phyloP scores from a whole-genome alignment of 2,888 invertebrate genomes.

The Drosophila nr. perissopoda region DNA sequence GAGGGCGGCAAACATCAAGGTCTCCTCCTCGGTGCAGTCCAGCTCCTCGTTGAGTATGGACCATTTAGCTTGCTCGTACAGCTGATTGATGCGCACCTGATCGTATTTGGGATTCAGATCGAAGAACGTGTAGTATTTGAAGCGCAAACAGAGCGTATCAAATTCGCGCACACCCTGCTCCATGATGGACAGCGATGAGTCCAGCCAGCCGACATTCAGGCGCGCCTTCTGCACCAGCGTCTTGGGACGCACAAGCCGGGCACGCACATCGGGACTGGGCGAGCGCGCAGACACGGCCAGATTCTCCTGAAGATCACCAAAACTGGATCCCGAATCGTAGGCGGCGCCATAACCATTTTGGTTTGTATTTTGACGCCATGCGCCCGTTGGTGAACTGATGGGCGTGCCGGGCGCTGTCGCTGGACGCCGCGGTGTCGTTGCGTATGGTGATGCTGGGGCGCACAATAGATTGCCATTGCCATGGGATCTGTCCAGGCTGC shows the following conservation, averaged over 20 bases:
- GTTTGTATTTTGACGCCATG: constrained; percentile 81
- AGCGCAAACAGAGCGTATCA: constrained; percentile 95
- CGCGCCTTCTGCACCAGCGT: constrained; percentile 95
- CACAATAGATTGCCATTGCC: constrained; percentile 85
- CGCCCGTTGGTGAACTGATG: constrained; percentile 90
- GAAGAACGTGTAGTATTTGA: constrained; percentile 99
- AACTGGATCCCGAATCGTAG: constrained; percentile 84
- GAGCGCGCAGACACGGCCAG: constrained; percentile 94
- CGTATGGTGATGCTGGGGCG: constrained; percentile 86
- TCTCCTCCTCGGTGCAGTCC: constrained; percentile 99
- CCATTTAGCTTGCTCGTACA: constrained; percentile 99
- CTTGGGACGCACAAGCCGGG: constrained; percentile 92
- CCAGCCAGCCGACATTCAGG: constrained; percentile 98
- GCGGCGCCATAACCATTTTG: constrained; percentile 83
- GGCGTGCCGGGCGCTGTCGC: constrained; percentile 86
- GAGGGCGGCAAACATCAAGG: constrained; percentile 98
- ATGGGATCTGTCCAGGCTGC: constrained; percentile 86
- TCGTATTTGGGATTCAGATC: constrained; percentile 98
- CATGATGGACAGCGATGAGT: constrained; percentile 99
- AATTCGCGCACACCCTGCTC: constrained; percentile 98
- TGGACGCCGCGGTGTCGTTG: constrained; percentile 84
- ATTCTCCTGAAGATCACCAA: constrained; percentile 86
- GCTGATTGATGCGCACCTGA: constrained; percentile 97
- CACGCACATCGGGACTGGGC: constrained; percentile 92
- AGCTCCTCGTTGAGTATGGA: constrained; percentile 98